Percentiles rank a stretch among this genome's conserved stretches.
phyloP scores from a whole-genome alignment of 2,113 vertebrate species.

The Edolisoma coerulescens region DNA sequence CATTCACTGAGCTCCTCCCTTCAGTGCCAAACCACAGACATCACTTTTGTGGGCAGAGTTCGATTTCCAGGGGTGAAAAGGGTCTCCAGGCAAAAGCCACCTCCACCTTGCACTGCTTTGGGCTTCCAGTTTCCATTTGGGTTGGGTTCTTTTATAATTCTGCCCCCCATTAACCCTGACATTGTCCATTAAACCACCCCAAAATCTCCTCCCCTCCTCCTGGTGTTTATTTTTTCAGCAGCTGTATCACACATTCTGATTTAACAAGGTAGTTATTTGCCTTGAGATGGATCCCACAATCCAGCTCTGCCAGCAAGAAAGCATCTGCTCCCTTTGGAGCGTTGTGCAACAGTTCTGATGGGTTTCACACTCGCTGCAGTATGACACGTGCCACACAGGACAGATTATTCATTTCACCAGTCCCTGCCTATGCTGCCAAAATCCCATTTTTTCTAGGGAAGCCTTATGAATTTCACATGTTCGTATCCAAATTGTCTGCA shows the following conservation, averaged over 20 bases:
- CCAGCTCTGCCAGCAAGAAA: not conserved
- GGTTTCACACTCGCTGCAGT: not conserved
- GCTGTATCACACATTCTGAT: not conserved
- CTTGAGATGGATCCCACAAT: not conserved
- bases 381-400: not conserved
- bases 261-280: not conserved
- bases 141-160: not conserved
- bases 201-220: not conserved
- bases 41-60: not conserved
- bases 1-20: accelerated
- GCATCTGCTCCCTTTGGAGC: not conserved
- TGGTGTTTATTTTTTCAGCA: not conserved
- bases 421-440: not conserved
- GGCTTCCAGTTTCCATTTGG: not conserved
- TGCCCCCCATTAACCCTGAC: not conserved
- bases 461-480: not conserved
- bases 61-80: not conserved
- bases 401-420: not conserved
- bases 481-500: not conserved
- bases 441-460: not conserved
- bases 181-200: not conserved
- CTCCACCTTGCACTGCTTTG: not conserved
- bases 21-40: not conserved
- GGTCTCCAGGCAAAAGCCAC: not conserved
- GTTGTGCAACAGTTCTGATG: not conserved